These are phyloP conservation scores for Drosophila picticornis DNA, from an alignment of 2,888 invertebrate species.

Conservation along the genomic window DNA sequence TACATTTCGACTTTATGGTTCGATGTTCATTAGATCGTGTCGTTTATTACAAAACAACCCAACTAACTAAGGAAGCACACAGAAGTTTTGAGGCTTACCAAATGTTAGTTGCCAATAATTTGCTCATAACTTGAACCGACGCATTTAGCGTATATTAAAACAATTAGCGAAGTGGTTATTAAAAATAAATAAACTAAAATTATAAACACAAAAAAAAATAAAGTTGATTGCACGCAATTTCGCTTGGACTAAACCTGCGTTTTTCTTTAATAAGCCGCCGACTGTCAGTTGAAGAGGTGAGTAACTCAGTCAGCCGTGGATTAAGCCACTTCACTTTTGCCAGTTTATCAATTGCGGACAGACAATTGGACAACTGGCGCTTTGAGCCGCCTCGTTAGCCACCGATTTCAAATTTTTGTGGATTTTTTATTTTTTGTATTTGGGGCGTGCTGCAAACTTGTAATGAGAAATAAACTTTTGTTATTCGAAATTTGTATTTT, in stretches of 20 bases:
- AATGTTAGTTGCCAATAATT: constrained; percentile 30
- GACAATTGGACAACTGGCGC: constrained; percentile 49
- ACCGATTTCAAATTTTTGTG: constrained; percentile 35
- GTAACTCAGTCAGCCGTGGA: constrained; percentile 21
- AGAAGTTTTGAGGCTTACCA: constrained; percentile 2
- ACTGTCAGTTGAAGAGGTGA: constrained; percentile 18
- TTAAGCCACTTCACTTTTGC: constrained; percentile 60
- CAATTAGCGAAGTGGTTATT: constrained; percentile 56
- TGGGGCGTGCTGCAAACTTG: constrained; percentile 48
- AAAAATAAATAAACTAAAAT: constrained; percentile 24
- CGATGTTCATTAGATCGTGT: not conserved
- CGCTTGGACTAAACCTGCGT: constrained; percentile 29
- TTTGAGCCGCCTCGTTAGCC: constrained; percentile 72
- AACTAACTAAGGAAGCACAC: constrained; percentile 6
- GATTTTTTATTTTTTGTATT: not conserved
- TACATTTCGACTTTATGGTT: not conserved
- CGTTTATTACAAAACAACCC: not conserved
- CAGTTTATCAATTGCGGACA: constrained; percentile 74
- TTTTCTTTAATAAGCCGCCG: constrained; percentile 53
- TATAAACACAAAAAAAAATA: constrained; percentile 13
- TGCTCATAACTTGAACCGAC: constrained; percentile 23
- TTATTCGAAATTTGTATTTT: constrained; percentile 56
- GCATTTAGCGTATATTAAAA: constrained; percentile 58
- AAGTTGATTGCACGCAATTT: constrained; percentile 37
- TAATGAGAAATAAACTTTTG: constrained; percentile 65